Base-by-base conservation (phyloP, 1,140 invertebrate genomes). In the Contarinia nasturtii region DNA sequence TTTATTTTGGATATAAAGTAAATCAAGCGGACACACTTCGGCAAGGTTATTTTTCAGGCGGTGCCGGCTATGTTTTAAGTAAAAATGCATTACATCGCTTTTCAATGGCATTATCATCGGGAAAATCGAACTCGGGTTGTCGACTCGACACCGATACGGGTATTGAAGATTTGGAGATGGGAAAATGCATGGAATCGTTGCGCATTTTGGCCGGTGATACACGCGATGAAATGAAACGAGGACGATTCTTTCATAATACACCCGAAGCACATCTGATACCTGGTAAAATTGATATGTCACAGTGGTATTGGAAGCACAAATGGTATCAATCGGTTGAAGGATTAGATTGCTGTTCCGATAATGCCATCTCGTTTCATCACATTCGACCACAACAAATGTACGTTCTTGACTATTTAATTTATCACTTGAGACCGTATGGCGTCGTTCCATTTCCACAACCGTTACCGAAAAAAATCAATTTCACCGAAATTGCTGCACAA, bases 21-120 rank as follows among this genome's bases (percentile, higher is more conserved):
- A 86, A 87, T 52, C 82, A 81, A 0, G n/a, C 20, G 33, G 20
- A 15, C 19, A 14, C 27, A 36, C 7, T 38, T 17, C 22, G 19
- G 2, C 77, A 89, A 66, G 90, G 91, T 1, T 95, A 95, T 61
- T 93, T 94, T 87, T 91, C 86, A 58, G 89, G 89, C 57, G 89
- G 89, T 2, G 83, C 85, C 44, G 85, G 90, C 17, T 96, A 96
- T 66, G 86, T 95, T 40, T 65, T 97, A 40, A 94, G 90, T 56
- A 69, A 72, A 33, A 79, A 79, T 61, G 83, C 84, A 10, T 53
- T 91, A 5, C 71, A 71, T 40, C 69, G 74, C 50, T 83, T 53
- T 76, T 87, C 27, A 27, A 27, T 27, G 49, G 83, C 70, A 0
- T 57, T 89, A 37, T 73, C 74, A 0, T 72, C 87, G 47, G 63